Conservation (phyloP, 1,140 invertebrate genomes). For the Aphis gossypii region DNA sequence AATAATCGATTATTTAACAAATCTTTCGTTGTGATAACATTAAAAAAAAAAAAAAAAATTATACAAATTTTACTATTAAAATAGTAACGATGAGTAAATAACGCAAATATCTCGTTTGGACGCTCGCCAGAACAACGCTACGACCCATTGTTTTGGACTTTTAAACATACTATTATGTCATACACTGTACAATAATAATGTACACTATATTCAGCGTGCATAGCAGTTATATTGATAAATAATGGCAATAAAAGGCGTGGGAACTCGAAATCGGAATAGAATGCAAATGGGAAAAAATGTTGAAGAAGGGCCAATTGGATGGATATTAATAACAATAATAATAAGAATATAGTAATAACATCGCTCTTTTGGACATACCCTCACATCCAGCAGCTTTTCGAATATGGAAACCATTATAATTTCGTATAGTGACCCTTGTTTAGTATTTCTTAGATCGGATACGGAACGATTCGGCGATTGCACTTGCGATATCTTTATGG, state of each 20-base stretch:
- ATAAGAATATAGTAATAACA: neutral
- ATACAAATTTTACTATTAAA: neutral
- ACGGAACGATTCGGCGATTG: neutral
- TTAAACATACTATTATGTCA: neutral
- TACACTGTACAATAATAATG: neutral
- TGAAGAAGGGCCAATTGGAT: conserved; percentile 42
- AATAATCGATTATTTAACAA: neutral
- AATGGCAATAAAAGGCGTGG: conserved; percentile 52
- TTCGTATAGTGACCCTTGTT: neutral
- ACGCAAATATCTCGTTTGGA: conserved; percentile 1
- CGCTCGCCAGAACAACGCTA: neutral
- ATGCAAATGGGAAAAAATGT: conserved; percentile 27
- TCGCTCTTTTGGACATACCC: neutral
- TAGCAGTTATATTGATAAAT: neutral
- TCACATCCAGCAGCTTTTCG: neutral
- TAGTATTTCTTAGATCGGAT: neutral
- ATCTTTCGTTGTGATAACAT: neutral
- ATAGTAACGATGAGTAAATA: neutral
- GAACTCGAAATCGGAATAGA: neutral
- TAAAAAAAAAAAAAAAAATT: conserved; percentile 6
- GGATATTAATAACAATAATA: conserved; percentile 15
- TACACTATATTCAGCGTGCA: neutral
- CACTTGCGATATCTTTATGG: neutral
- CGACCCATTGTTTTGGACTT: conserved; percentile 27
- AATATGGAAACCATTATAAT: neutral